Conservation (phyloP, 1,140 invertebrate genomes). For the Euura saliciscinereae region DNA sequence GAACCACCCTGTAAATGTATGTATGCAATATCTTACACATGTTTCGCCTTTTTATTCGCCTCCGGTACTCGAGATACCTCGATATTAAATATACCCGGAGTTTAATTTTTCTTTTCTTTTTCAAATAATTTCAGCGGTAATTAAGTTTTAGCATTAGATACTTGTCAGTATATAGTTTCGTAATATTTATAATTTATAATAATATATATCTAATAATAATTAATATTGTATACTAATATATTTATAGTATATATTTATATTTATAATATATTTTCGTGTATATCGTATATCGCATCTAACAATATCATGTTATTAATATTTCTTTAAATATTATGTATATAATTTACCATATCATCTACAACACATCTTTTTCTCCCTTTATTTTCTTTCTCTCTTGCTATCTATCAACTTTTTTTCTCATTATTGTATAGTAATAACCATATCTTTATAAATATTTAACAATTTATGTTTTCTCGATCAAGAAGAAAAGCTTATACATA, state of each 20-base stretch:
- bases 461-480: slow-evolving; percentile 32
- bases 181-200: too few relatives aligned
- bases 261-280: slow-evolving; percentile 21
- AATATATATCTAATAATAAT: slow-evolving; percentile 20
- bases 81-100: too few relatives aligned
- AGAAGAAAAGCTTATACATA: not conserved
- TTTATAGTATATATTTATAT: slow-evolving; percentile 23
- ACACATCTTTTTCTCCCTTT: slow-evolving; percentile 22
- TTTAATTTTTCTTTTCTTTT: too few relatives aligned
- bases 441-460: slow-evolving; percentile 44
- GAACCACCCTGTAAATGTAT: too few relatives aligned
- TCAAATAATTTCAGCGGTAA: too few relatives aligned
- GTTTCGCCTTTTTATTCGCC: too few relatives aligned
- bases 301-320: slow-evolving; percentile 27
- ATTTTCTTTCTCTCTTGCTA: not conserved
- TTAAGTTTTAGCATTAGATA: too few relatives aligned
- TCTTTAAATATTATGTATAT: not conserved
- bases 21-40: too few relatives aligned
- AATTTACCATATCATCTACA: not conserved
- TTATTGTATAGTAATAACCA: slow-evolving; percentile 14
- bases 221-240: slow-evolving; percentile 13
- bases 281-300: slow-evolving; percentile 32
- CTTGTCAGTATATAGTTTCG: too few relatives aligned
- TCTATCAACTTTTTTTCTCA: not conserved
- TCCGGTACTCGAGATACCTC: too few relatives aligned